These are phyloP conservation scores for Drosophila santomea DNA, from an alignment of 1,140 invertebrate genomes.

Conservation along the genomic window DNA sequence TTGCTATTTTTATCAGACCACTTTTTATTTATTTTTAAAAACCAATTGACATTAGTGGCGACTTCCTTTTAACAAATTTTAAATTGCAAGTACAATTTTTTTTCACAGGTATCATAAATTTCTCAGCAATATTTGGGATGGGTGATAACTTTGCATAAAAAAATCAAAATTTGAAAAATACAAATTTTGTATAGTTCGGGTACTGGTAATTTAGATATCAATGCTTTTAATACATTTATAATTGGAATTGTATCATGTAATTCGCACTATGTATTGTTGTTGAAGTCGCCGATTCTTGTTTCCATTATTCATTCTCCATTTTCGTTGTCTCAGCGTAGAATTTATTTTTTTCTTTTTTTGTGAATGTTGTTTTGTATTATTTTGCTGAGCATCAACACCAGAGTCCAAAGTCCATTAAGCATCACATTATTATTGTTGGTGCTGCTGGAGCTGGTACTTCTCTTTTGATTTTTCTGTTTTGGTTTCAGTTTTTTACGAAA, in stretches of 20 bases:
- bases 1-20: no score
- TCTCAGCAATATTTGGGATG: no score
- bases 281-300: slow-evolving; percentile 63
- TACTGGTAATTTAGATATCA: neutral
- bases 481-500: slow-evolving; percentile 67
- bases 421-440: slow-evolving; percentile 61
- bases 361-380: slow-evolving; percentile 45
- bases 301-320: slow-evolving; percentile 37
- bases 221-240: neutral
- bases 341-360: slow-evolving; percentile 72
- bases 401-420: slow-evolving; percentile 80
- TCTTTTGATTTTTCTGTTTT: slow-evolving; percentile 56
- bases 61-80: no score
- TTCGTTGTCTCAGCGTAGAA: slow-evolving; percentile 38
- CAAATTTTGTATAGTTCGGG: no score
- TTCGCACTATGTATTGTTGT: slow-evolving; percentile 19
- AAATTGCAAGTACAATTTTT: no score
- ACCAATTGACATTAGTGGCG: no score
- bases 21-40: no score
- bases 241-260: neutral
- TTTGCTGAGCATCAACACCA: slow-evolving; percentile 36
- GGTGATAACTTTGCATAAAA: no score
- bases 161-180: no score
- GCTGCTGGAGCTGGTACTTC: slow-evolving; percentile 41
- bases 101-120: no score